phyloP scores from a whole-genome alignment of 2,113 vertebrate genomes.

The Gila orcuttii region DNA sequence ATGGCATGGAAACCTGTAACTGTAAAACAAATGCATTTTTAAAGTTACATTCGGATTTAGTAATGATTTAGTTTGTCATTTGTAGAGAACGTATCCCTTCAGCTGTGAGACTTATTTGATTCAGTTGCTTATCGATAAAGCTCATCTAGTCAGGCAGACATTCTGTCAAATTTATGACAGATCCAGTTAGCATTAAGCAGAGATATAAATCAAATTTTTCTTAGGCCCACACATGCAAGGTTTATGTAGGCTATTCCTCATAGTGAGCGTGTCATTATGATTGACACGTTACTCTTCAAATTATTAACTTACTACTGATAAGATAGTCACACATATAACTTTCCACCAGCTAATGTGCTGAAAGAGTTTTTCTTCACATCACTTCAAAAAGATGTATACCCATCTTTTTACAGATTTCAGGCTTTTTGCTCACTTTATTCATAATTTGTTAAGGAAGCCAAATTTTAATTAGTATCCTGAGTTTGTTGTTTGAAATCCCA shows the following conservation, averaged over 20 bases:
- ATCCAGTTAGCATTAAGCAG: slow-evolving; percentile 30
- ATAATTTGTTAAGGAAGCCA: neutral
- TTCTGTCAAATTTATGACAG: slow-evolving; percentile 37
- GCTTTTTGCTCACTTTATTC: neutral
- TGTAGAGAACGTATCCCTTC: neutral
- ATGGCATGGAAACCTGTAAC: neutral
- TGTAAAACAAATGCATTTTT: neutral
- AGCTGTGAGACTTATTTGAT: slow-evolving; percentile 9
- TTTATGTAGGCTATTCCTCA: neutral
- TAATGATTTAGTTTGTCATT: neutral
- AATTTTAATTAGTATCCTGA: neutral
- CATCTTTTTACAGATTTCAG: neutral
- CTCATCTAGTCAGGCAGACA: neutral
- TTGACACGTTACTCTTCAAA: slow-evolving; percentile 17
- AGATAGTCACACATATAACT: neutral
- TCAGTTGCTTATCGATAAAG: slow-evolving; percentile 21
- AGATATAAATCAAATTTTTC: slow-evolving; percentile 18
- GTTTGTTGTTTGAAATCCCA: slow-evolving; percentile 1
- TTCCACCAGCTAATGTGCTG: neutral
- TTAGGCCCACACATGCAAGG: neutral
- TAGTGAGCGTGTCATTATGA: slow-evolving; percentile 1
- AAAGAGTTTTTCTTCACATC: neutral
- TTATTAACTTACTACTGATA: neutral
- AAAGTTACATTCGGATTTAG: neutral
- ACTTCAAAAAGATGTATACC: neutral